Percentiles rank a stretch among this genome's conserved stretches.
These are phyloP conservation scores for Archocentrus centrarchus DNA, from an alignment of 2,113 vertebrate species.

Conservation along the genomic window DNA sequence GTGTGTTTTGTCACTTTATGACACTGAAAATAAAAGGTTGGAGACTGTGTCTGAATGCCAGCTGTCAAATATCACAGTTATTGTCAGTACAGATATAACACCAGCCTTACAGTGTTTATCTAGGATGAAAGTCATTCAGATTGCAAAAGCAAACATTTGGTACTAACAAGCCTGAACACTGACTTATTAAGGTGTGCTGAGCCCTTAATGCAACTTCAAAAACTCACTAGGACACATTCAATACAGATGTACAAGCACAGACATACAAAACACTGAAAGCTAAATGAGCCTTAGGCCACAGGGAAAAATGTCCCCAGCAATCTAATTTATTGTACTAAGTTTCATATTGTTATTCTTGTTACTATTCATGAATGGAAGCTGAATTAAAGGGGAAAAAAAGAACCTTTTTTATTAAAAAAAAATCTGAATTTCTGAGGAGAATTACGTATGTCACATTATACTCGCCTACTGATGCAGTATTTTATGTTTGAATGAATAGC, in stretches of 20 bases:
- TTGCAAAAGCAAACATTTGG: conserved; percentile 6
- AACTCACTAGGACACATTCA: not conserved
- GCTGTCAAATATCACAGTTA: not conserved
- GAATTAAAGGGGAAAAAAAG: conserved; percentile 6
- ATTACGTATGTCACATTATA: not conserved
- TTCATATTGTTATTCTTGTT: not conserved
- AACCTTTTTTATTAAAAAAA: not conserved
- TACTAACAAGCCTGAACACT: not conserved
- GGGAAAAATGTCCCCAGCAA: not conserved
- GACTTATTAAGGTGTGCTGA: not conserved
- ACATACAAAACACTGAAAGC: not conserved
- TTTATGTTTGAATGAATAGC: not conserved
- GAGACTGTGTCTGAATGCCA: not conserved
- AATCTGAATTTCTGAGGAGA: not conserved
- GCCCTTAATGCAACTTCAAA: not conserved
- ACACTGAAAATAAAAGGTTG: not conserved
- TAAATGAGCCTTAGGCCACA: not conserved
- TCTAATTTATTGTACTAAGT: not conserved
- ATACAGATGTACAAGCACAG: not conserved
- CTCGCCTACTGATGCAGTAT: not conserved
- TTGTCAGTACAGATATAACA: not conserved
- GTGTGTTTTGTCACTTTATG: not conserved
- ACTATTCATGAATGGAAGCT: not conserved
- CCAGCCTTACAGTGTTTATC: not conserved
- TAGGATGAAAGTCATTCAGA: not conserved